Percentiles rank a stretch among this genome's conserved stretches.
These are phyloP conservation scores for Anas bahamensis DNA, from an alignment of 2,797 vertebrate genomes.

Conservation along the genomic window DNA sequence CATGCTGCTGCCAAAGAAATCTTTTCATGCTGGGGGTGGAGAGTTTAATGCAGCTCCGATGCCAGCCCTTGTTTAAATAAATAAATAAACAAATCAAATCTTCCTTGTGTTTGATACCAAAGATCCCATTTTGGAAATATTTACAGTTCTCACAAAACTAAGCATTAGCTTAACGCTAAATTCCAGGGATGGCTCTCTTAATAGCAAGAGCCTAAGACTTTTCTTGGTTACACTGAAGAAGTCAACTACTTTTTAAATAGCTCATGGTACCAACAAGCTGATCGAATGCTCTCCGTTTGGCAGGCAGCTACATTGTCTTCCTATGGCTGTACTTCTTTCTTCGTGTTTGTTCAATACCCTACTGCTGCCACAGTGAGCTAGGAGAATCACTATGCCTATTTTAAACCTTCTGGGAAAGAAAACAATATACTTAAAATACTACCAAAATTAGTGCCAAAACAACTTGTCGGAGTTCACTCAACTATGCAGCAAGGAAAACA, in stretches of 20 bases:
- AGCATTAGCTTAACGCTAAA: not conserved
- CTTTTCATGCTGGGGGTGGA: not conserved
- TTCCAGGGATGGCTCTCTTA: not conserved
- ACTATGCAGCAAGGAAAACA: not conserved
- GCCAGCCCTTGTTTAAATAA: not conserved
- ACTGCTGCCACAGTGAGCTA: not conserved
- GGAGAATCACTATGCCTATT: not conserved
- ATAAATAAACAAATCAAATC: not conserved
- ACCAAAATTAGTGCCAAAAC: not conserved
- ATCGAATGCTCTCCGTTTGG: not conserved
- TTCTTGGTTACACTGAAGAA: not conserved
- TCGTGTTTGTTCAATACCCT: not conserved
- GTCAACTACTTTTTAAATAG: not conserved
- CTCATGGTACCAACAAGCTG: not conserved
- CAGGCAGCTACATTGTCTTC: not conserved
- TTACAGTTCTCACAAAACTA: not conserved
- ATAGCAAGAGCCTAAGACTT: not conserved
- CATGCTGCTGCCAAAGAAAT: not conserved
- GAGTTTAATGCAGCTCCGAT: not conserved
- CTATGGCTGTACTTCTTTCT: not conserved
- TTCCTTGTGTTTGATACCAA: not conserved
- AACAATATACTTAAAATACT: not conserved
- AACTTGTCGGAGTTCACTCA: not conserved
- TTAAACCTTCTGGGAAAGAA: slow-evolving; percentile 11
- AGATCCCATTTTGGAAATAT: not conserved